phyloP scores from a whole-genome alignment of 2,888 invertebrate species.

The Cephus pulcher region DNA sequence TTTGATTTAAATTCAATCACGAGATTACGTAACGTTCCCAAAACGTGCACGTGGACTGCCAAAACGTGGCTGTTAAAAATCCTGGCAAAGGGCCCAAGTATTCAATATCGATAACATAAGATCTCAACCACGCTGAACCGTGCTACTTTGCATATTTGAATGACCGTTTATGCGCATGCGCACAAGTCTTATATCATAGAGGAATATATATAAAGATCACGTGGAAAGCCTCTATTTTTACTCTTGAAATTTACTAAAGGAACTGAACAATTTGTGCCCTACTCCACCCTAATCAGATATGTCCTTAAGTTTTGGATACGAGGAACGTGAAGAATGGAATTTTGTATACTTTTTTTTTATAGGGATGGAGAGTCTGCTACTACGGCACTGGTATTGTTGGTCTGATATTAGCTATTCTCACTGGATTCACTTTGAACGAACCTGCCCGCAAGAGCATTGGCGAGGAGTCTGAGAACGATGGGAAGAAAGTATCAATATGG shows the following conservation, averaged over 20 bases:
- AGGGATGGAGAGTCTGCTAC: slow-evolving; percentile 89
- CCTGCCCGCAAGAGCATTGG: slow-evolving; percentile 82
- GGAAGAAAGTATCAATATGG: slow-evolving; percentile 76
- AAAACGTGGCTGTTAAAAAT: not conserved
- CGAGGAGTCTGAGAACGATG: slow-evolving; percentile 69
- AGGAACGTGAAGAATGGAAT: not conserved
- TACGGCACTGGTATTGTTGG: slow-evolving; percentile 84
- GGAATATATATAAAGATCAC: not conserved
- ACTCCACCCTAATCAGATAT: not conserved
- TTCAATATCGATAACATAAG: not conserved
- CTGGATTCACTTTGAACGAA: slow-evolving; percentile 81
- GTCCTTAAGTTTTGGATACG: not conserved
- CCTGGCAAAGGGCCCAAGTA: not conserved
- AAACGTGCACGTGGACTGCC: not conserved
- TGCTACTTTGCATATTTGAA: not conserved
- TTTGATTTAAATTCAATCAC: not conserved
- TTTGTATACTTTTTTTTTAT: slow-evolving; percentile 26
- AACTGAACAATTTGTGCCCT: not conserved
- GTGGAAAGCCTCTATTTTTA: not conserved
- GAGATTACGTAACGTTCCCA: not conserved
- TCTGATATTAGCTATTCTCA: slow-evolving; percentile 76
- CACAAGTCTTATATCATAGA: not conserved
- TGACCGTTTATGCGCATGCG: not conserved
- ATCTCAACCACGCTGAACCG: not conserved
- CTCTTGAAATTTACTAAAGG: not conserved